A percentile compares a stretch with the other conserved stretches of the same genome.
These are phyloP conservation scores for Eucriotettix oculatus DNA, from an alignment of 2,888 invertebrate genomes.

Conservation along the genomic window DNA sequence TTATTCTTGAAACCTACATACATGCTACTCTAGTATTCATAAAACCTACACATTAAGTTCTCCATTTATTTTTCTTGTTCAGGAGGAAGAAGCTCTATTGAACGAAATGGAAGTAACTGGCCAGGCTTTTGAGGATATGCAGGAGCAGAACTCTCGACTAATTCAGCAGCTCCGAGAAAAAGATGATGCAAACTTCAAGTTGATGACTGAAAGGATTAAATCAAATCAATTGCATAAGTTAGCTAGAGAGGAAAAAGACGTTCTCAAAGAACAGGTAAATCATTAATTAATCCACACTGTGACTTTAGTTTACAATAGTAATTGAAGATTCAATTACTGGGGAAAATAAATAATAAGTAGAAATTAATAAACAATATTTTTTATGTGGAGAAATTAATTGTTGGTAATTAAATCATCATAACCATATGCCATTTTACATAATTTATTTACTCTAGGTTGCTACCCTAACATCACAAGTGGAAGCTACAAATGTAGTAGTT, in stretches of 20 bases:
- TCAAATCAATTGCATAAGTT: slow-evolving; percentile 90
- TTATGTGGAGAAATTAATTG: too few relatives aligned
- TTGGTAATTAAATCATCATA: too few relatives aligned
- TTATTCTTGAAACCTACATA: too few relatives aligned
- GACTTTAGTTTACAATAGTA: too few relatives aligned
- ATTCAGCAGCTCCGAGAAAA: slow-evolving; percentile 92
- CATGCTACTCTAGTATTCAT: too few relatives aligned
- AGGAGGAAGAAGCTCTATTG: slow-evolving; percentile 89
- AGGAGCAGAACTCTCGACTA: slow-evolving; percentile 90
- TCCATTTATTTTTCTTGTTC: slow-evolving; percentile 6
- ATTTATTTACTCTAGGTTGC: slow-evolving; percentile 32
- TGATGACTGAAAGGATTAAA: slow-evolving; percentile 94
- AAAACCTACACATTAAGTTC: too few relatives aligned
- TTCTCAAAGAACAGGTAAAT: slow-evolving; percentile 70
- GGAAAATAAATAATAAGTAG: too few relatives aligned
- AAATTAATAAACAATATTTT: too few relatives aligned
- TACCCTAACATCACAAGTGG: slow-evolving; percentile 75
- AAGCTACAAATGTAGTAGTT: slow-evolving; percentile 86
- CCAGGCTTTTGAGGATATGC: slow-evolving; percentile 98
- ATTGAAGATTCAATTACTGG: too few relatives aligned
- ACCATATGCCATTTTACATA: neutral
- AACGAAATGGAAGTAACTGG: slow-evolving; percentile 99
- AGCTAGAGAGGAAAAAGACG: slow-evolving; percentile 84
- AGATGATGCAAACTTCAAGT: slow-evolving; percentile 95
- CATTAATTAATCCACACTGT: neutral